phyloP scores from a whole-genome alignment of 2,888 invertebrate species.

The Diploptera punctata region DNA sequence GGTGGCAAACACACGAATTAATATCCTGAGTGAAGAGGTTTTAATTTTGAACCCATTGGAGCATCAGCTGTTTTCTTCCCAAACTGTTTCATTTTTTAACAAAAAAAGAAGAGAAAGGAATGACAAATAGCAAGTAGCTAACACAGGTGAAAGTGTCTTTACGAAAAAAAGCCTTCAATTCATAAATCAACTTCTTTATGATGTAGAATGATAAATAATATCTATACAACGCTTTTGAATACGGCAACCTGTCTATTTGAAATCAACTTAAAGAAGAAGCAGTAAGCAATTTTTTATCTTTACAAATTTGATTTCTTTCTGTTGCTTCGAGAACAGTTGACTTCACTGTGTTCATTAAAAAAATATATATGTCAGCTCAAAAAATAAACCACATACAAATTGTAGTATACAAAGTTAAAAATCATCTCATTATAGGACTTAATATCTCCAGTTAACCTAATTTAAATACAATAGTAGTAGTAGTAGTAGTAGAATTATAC shows the following conservation, averaged over 20 bases:
- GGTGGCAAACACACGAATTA: background rate
- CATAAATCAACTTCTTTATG: slow-evolving; percentile 5
- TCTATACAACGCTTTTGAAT: background rate
- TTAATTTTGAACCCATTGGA: slow-evolving; percentile 15
- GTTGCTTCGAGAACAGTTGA: background rate
- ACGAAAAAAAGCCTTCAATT: background rate
- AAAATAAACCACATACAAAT: too few relatives aligned
- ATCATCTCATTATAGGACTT: too few relatives aligned
- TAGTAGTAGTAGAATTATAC: too few relatives aligned
- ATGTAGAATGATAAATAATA: background rate
- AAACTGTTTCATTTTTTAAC: too few relatives aligned
- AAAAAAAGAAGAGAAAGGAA: too few relatives aligned
- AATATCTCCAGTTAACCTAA: too few relatives aligned
- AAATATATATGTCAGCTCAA: too few relatives aligned
- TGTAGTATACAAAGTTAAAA: too few relatives aligned
- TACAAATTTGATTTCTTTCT: background rate
- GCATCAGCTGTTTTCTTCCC: background rate
- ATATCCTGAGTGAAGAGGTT: background rate
- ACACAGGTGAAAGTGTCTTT: background rate
- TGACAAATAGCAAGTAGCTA: background rate
- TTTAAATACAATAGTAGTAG: too few relatives aligned
- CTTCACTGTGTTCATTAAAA: too few relatives aligned
- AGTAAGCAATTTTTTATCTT: background rate
- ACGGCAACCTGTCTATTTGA: background rate
- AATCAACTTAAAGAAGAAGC: background rate